Evolutionary conservation across 2,888 invertebrate species (phyloP).

Genomic region (Lobophora halterata): DNA sequence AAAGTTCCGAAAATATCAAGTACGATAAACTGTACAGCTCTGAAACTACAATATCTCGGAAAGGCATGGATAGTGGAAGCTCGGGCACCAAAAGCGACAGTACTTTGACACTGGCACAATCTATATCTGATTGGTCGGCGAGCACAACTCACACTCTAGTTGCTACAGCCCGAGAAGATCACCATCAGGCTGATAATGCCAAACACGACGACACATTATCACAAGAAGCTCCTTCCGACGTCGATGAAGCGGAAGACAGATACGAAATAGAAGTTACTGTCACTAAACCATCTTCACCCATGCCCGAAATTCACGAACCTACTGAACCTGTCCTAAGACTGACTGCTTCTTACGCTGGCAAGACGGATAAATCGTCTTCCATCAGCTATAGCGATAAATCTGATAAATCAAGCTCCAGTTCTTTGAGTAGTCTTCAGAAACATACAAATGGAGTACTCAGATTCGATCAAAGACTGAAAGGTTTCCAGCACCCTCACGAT

Average conservation of each 20-base stretch:
- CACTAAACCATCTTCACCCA: slow-evolving; percentile 43
- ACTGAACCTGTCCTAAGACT: slow-evolving; percentile 61
- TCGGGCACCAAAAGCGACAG: slow-evolving; percentile 90
- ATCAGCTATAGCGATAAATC: slow-evolving; percentile 76
- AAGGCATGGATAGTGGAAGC: slow-evolving; percentile 81
- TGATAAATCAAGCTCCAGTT: slow-evolving; percentile 77
- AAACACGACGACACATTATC: slow-evolving; percentile 73
- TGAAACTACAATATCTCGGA: slow-evolving; percentile 76
- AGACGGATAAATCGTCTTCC: slow-evolving; percentile 73
- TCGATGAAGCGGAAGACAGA: slow-evolving; percentile 41
- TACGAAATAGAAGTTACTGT: slow-evolving; percentile 43
- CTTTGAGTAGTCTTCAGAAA: slow-evolving; percentile 72
- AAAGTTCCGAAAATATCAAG: slow-evolving; percentile 74
- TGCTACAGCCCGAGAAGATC: slow-evolving; percentile 79
- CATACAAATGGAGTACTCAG: slow-evolving; percentile 63
- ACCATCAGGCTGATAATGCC: slow-evolving; percentile 62
- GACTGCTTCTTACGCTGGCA: slow-evolving; percentile 54
- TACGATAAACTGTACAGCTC: slow-evolving; percentile 83
- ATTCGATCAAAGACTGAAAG: slow-evolving; percentile 63
- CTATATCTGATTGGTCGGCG: slow-evolving; percentile 91
- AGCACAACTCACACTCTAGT: slow-evolving; percentile 89
- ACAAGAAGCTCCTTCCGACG: slow-evolving; percentile 52
- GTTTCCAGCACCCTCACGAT: slow-evolving; percentile 50
- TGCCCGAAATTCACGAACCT: slow-evolving; percentile 38
- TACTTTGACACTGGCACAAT: slow-evolving; percentile 87